Conservation (phyloP, 1,140 invertebrate species). For the Phthorimaea operculella region DNA sequence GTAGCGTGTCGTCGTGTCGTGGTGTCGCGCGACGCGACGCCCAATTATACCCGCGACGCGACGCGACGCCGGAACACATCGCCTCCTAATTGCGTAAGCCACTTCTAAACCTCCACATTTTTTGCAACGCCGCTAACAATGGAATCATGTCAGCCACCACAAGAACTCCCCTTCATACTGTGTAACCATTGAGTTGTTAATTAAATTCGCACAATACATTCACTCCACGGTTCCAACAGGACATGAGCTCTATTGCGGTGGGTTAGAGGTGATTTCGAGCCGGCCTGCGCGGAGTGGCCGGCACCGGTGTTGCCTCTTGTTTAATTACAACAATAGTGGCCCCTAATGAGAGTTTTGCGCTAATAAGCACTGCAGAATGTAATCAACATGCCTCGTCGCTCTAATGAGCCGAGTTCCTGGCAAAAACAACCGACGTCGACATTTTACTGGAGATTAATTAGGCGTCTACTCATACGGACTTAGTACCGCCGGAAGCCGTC, state of each 20-base stretch:
- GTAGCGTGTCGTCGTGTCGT: background rate
- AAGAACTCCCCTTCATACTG: constrained; percentile 41
- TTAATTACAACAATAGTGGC: constrained; percentile 67
- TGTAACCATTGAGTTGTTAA: constrained; percentile 62
- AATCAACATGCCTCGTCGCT: constrained; percentile 64
- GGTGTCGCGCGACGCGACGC: constrained; percentile 20
- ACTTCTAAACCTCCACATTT: constrained; percentile 51
- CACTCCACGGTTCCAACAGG: constrained; percentile 14
- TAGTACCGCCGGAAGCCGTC: constrained; percentile 33
- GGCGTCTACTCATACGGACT: constrained; percentile 49
- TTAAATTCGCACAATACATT: constrained; percentile 58
- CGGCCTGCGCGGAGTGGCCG: constrained; percentile 24
- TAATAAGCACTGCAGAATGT: constrained; percentile 67
- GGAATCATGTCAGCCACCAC: constrained; percentile 55
- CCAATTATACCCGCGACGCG: constrained; percentile 52
- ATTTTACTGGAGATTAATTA: constrained; percentile 66
- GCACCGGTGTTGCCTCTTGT: constrained; percentile 54
- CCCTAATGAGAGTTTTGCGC: constrained; percentile 64
- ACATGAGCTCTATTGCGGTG: constrained; percentile 21
- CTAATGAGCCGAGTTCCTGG: constrained; percentile 64
- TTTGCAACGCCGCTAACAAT: constrained; percentile 57
- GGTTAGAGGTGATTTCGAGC: constrained; percentile 36
- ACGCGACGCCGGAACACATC: constrained; percentile 24
- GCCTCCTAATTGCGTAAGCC: constrained; percentile 58
- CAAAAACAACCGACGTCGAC: constrained; percentile 61